These are phyloP conservation scores for Cardinalis cardinalis DNA, from an alignment of 2,113 vertebrate species.

Conservation along the genomic window DNA sequence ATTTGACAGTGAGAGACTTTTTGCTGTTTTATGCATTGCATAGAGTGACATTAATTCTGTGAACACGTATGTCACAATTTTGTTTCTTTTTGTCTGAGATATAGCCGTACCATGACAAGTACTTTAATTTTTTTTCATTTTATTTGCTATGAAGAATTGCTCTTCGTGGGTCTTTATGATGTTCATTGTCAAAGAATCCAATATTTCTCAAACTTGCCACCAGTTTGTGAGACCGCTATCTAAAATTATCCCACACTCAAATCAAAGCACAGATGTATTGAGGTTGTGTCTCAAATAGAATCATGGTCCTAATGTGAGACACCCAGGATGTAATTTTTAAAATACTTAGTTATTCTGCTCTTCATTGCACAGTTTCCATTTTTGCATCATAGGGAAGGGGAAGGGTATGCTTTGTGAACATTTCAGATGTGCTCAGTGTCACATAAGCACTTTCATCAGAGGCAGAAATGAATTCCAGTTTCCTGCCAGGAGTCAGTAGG, in stretches of 20 bases:
- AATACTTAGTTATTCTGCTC: not conserved
- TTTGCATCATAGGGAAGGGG: not conserved
- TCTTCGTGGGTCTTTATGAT: not conserved
- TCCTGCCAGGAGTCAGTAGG: not conserved
- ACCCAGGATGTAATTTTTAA: not conserved
- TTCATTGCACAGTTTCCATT: not conserved
- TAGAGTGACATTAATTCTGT: not conserved
- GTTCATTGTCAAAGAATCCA: not conserved
- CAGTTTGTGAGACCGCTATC: not conserved
- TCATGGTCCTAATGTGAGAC: not conserved
- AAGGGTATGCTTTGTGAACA: not conserved
- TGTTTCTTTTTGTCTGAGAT: not conserved
- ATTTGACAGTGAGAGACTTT: not conserved
- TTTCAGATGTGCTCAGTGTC: not conserved
- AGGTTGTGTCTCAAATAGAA: not conserved
- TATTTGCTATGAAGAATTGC: not conserved
- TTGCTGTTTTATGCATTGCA: not conserved
- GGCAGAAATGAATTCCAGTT: not conserved
- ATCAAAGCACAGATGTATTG: not conserved
- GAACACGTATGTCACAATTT: not conserved
- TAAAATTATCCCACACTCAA: not conserved
- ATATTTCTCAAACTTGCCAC: not conserved
- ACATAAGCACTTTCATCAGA: not conserved
- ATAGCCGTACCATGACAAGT: not conserved
- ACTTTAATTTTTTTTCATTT: not conserved